phyloP scores from a whole-genome alignment of 2,797 vertebrate genomes.

The Rhincodon typus region DNA sequence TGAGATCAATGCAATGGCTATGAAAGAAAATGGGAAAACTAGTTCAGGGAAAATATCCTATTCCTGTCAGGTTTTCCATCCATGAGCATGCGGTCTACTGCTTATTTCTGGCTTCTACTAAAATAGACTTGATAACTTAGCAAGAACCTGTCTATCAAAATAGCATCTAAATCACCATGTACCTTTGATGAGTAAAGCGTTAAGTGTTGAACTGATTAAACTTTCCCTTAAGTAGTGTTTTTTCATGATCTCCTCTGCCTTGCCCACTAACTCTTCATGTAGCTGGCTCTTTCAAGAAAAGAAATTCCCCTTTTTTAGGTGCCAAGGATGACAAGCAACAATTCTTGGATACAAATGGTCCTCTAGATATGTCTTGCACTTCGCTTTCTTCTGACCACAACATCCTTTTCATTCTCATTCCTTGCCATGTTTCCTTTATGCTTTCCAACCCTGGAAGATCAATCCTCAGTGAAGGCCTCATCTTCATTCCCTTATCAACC shows the following conservation, averaged over 20 bases:
- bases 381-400: not conserved
- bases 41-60: too few species aligned
- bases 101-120: not conserved
- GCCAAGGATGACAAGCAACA: not conserved
- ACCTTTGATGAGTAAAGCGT: not conserved
- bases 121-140: not conserved
- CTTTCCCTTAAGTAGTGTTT: not conserved
- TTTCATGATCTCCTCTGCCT: not conserved
- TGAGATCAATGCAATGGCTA: not conserved
- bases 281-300: not conserved
- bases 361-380: not conserved
- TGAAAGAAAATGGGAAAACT: not conserved
- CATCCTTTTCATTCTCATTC: not conserved
- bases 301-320: not conserved
- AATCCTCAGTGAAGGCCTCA: not conserved
- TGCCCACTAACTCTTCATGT: not conserved
- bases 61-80: not conserved
- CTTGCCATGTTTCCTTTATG: not conserved
- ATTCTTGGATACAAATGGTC: not conserved
- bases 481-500: not conserved
- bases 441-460: not conserved
- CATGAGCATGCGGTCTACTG: not conserved
- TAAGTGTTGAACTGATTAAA: not conserved
- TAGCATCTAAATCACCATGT: not conserved
- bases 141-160: not conserved